A percentile compares a stretch with the other conserved stretches of the same genome.
Conservation (phyloP, 1,140 invertebrate species). For the Drosophila pseudoananassae region DNA sequence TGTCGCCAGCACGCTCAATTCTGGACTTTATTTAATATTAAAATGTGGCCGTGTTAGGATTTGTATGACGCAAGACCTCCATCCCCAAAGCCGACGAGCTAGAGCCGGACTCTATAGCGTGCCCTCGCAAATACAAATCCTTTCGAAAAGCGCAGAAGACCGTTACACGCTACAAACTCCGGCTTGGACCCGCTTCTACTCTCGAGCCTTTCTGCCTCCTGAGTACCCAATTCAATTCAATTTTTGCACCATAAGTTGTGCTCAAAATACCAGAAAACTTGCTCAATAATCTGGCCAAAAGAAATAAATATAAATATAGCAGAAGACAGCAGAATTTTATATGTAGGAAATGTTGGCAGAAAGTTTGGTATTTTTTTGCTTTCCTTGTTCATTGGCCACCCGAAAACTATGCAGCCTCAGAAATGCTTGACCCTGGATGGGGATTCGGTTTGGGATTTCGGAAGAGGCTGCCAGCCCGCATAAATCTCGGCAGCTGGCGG, state of each 20-base stretch:
- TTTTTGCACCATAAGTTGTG: conserved; percentile 80
- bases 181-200: conserved; percentile 23
- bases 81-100: no score
- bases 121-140: no score
- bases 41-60: no score
- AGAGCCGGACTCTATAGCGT: no score
- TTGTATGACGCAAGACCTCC: no score
- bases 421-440: conserved; percentile 44
- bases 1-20: no score
- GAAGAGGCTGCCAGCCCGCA: conserved; percentile 42
- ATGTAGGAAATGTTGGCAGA: conserved; percentile 44
- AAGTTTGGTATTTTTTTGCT: conserved; percentile 4
- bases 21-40: no score
- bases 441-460: conserved; percentile 10
- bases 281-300: conserved; percentile 68
- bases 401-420: conserved; percentile 16
- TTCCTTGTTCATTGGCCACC: neutral
- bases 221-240: conserved; percentile 69
- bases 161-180: no score
- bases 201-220: conserved; percentile 35
- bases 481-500: conserved; percentile 64
- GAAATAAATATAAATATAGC: conserved; percentile 58
- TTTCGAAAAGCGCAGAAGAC: no score
- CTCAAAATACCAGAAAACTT: conserved; percentile 79
- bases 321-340: conserved; percentile 57